Evolutionary conservation across 1,140 invertebrate genomes (phyloP).

Genomic region (Lasaia peninsularis): DNA sequence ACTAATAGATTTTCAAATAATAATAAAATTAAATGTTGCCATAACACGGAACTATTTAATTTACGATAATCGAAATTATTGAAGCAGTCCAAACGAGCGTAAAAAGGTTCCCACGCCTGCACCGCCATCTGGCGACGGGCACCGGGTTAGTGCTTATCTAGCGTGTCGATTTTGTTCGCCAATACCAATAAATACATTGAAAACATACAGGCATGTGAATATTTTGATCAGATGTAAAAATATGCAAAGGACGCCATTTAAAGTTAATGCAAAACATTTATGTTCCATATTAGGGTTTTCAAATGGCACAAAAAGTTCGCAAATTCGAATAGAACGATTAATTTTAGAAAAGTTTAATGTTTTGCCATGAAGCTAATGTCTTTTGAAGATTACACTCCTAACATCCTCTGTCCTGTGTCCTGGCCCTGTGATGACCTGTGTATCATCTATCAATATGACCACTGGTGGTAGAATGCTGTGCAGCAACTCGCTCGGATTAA

Average conservation of each 20-base stretch:
- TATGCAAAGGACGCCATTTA: background rate
- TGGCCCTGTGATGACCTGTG: too few relatives aligned
- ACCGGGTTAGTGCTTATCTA: conserved; percentile 10
- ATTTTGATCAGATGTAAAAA: background rate
- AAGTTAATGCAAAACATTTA: background rate
- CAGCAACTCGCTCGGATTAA: too few relatives aligned
- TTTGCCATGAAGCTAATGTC: too few relatives aligned
- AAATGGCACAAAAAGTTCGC: too few relatives aligned
- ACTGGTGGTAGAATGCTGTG: too few relatives aligned
- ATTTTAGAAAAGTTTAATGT: too few relatives aligned
- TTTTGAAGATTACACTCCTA: too few relatives aligned
- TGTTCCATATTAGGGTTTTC: too few relatives aligned
- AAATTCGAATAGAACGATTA: too few relatives aligned
- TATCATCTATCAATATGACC: too few relatives aligned
- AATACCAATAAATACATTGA: conserved; percentile 41
- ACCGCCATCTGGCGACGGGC: conserved; percentile 27
- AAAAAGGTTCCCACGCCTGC: conserved; percentile 29
- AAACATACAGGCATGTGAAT: background rate
- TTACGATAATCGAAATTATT: conserved; percentile 4
- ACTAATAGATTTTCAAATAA: background rate
- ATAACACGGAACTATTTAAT: background rate
- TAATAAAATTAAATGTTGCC: conserved; percentile 9
- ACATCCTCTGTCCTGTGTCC: too few relatives aligned
- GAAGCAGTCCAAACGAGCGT: background rate
- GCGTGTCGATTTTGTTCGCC: conserved; percentile 30